Percentiles rank a stretch among this genome's conserved stretches.
Evolutionary conservation across 1,140 invertebrate genomes (phyloP).

Genomic region (Dermatophagoides farinae): DNA sequence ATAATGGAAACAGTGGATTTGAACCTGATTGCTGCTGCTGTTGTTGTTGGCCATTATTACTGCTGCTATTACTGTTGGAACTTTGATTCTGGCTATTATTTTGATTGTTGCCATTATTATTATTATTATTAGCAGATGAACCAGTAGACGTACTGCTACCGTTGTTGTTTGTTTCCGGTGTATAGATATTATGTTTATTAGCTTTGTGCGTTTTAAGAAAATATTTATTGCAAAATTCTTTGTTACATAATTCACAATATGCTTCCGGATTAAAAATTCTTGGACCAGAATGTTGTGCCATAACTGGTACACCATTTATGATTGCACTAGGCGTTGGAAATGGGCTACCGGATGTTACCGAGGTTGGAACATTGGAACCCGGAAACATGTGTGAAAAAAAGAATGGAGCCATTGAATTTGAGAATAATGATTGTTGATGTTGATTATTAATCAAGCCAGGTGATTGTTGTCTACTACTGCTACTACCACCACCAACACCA

Average conservation of each 20-base stretch:
- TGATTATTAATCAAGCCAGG: too few relatives aligned
- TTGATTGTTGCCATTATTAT: too few relatives aligned
- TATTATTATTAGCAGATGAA: neutral
- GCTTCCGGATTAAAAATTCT: conserved; percentile 84
- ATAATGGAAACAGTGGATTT: neutral
- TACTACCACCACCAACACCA: neutral
- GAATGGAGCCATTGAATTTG: conserved; percentile 20
- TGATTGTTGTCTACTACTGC: conserved; percentile 5
- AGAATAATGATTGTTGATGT: conserved; percentile 17
- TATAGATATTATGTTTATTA: conserved; percentile 67
- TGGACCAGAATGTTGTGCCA: conserved; percentile 21
- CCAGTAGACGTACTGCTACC: neutral
- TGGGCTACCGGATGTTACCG: conserved; percentile 18
- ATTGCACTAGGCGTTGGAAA: conserved; percentile 4
- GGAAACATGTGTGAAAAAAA: conserved; percentile 18
- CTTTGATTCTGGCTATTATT: neutral
- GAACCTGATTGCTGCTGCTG: conserved; percentile 9
- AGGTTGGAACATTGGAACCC: conserved; percentile 9
- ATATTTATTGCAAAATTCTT: conserved; percentile 81
- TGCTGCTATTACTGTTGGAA: neutral
- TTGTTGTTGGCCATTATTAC: conserved; percentile 10
- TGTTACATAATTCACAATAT: conserved; percentile 47
- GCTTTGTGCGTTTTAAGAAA: conserved; percentile 93
- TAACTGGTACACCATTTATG: conserved; percentile 7
- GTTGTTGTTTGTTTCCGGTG: conserved; percentile 16